Evolutionary conservation across 2,797 vertebrate genomes (phyloP), one percentile per base, ranked within the genome.

Genomic region (Peromyscus aztecus): DNA sequence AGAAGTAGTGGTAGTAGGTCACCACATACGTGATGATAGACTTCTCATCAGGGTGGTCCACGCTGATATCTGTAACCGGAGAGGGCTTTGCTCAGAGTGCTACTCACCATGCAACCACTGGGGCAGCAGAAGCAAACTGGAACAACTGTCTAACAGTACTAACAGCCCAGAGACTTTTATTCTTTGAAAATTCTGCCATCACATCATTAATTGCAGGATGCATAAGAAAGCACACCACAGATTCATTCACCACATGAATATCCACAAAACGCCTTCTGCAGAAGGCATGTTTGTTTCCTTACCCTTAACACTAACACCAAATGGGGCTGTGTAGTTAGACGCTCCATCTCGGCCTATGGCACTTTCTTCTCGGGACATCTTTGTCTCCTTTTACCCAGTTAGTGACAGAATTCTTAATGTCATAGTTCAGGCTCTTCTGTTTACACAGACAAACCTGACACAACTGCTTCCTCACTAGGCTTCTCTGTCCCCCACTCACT

Each of bases 11-110:
- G 98, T 99, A 99, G 82, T 99, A 99, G 0, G 99, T 99, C 88
- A 99, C 99, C 92, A 99, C 99, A 0, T 99, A 99, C 76, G 99
- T 99, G 99, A 99, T 99, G 97, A 99, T 99, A n/a, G 99, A 99
- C 97, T 99, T 99, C 98, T 99, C 99, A 94, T 99, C 99, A 1
- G 99, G 99, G 77, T 99, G 99, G 98, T 99, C 99, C 95, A 99
- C 99, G 14, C 99, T 99, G 99, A 99, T 99, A 98, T 99, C 99
- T 99, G 98, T n/a, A 98, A 98, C 82, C 96, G 98, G 98, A 98
- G 55, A 96, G 94, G 94, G 65, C 12, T 34, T 75, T n/a, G 12
- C 83, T 98, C 43, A 98, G 95, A 55, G 31, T 0, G 7, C 19
- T 83, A 40, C 77, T 80, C 40, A 46, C 2, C 0, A 40, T 9